Conservation (phyloP, 2,113 vertebrate species). For the Perccottus glenii region DNA sequence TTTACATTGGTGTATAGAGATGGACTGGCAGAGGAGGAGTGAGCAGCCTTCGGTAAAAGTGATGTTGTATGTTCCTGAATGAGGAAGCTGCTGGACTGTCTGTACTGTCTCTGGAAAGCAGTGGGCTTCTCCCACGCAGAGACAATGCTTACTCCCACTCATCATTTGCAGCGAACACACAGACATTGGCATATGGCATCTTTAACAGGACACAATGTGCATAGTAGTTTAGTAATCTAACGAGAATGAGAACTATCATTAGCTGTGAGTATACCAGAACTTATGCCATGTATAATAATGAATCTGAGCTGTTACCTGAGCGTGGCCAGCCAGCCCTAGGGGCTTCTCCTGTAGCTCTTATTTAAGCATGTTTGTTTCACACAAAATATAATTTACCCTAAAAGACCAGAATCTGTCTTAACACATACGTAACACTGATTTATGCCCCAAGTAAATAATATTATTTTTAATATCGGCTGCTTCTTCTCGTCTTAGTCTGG, state of each 20-base stretch:
- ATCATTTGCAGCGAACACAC: conserved; percentile 13
- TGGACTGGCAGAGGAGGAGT: conserved; percentile 12
- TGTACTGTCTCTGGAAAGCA: conserved; percentile 35
- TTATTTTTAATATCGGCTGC: background rate
- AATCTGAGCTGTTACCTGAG: background rate
- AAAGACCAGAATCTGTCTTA: background rate
- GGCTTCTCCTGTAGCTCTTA: background rate
- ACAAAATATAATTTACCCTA: background rate
- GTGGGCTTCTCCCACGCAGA: conserved; percentile 47
- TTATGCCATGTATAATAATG: background rate
- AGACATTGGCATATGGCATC: conserved; percentile 9
- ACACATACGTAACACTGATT: background rate
- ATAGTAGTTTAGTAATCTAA: background rate
- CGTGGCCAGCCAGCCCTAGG: no score
- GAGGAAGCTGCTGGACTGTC: conserved; percentile 38
- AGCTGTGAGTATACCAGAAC: background rate
- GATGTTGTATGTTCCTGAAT: conserved; percentile 27
- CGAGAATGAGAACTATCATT: background rate
- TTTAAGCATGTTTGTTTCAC: background rate
- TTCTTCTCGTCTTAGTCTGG: background rate
- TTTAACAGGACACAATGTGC: background rate
- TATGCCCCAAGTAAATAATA: background rate
- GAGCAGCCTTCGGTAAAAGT: conserved; percentile 23
- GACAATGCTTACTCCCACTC: conserved; percentile 31
- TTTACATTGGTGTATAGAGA: conserved; percentile 14